phyloP scores from a whole-genome alignment of 2,888 invertebrate species.

The Deladenus siricidicola region DNA sequence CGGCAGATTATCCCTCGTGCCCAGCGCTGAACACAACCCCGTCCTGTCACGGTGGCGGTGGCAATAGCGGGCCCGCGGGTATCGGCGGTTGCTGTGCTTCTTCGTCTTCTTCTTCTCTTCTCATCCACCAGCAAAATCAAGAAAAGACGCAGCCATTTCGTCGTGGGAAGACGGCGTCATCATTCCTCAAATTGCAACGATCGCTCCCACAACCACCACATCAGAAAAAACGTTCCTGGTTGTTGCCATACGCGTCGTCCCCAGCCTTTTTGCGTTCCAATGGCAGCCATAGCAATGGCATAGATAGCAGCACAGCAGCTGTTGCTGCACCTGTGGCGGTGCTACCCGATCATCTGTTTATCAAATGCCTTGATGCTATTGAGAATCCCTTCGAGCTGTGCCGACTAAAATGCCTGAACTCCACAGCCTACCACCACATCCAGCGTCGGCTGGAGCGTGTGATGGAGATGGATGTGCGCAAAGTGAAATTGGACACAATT shows the following conservation, averaged over 20 bases:
- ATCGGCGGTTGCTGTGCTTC: background rate
- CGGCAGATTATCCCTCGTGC: background rate
- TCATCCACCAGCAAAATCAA: too few species aligned
- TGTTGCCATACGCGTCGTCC: background rate
- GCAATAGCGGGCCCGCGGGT: too few species aligned
- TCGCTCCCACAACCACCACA: background rate
- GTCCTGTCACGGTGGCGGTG: background rate
- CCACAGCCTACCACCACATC: slow-evolving; percentile 16
- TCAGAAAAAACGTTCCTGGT: background rate
- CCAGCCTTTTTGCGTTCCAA: background rate
- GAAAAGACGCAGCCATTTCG: too few species aligned
- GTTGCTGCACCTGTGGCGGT: background rate
- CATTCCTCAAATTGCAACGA: too few species aligned
- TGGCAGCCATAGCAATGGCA: background rate
- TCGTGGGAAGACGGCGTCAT: background rate
- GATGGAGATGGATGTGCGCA: slow-evolving; percentile 22
- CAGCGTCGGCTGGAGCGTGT: slow-evolving; percentile 9
- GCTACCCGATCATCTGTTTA: slow-evolving; percentile 19
- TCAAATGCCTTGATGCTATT: slow-evolving; percentile 20
- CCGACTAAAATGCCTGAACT: slow-evolving; percentile 13
- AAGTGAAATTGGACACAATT: slow-evolving; percentile 20
- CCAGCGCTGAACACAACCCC: background rate
- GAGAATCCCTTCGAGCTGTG: slow-evolving; percentile 22
- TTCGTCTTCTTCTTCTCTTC: background rate
- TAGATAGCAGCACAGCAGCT: background rate